Percentiles rank a stretch among this genome's conserved stretches.
Conservation (phyloP, 2,888 invertebrate genomes). For the Choristoneura rosaceana region DNA sequence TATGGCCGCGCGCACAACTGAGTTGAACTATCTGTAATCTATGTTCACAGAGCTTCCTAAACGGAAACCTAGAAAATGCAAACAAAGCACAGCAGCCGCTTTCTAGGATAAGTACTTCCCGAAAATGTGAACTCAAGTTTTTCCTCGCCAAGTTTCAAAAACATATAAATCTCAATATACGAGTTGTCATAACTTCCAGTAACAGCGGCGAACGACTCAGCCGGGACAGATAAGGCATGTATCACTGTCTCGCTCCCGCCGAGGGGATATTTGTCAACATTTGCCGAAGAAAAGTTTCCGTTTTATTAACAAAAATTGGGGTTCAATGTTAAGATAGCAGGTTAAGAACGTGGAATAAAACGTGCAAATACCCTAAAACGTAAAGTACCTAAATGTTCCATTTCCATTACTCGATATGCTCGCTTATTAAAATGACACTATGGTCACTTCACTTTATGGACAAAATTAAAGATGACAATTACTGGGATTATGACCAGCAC, state of each 20-base stretch:
- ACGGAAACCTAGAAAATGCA: neutral
- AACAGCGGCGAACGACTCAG: conserved; percentile 23
- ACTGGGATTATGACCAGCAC: too few species aligned
- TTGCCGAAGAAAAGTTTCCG: conserved; percentile 15
- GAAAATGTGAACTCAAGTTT: neutral
- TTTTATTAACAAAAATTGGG: conserved; percentile 15
- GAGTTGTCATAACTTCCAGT: conserved; percentile 34
- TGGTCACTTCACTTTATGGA: too few species aligned
- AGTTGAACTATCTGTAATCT: too few species aligned
- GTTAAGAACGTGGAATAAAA: neutral
- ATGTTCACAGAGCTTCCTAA: too few species aligned
- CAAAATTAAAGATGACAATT: too few species aligned
- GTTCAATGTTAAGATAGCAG: neutral
- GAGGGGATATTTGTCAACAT: conserved; percentile 32
- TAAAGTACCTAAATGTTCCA: too few species aligned
- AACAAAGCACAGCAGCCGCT: too few species aligned
- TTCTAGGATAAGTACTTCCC: neutral
- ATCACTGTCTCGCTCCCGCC: conserved; percentile 23
- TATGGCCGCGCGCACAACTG: too few species aligned
- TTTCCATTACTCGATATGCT: too few species aligned
- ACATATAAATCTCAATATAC: conserved; percentile 36
- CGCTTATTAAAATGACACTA: too few species aligned
- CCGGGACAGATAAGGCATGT: conserved; percentile 28
- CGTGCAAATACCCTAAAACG: too few species aligned
- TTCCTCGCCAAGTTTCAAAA: conserved; percentile 24